Conservation (phyloP, 2,888 invertebrate species). For the Xanthia icteritia region DNA sequence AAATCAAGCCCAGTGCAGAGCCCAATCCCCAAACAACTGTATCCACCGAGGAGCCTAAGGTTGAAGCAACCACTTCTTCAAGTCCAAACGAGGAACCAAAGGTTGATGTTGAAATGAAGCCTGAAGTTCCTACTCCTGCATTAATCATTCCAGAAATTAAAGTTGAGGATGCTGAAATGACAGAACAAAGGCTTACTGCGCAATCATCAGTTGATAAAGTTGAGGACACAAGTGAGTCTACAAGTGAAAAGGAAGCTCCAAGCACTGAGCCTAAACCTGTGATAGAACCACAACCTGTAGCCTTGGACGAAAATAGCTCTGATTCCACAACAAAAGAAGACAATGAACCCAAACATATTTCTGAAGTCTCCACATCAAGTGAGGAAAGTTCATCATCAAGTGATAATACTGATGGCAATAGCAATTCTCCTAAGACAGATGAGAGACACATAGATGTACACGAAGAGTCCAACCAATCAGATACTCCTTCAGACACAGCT, state of each 20-base stretch:
- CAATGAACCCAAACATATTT: constrained; percentile 78
- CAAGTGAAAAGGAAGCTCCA: constrained; percentile 57
- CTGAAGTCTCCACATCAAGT: constrained; percentile 84
- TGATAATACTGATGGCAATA: constrained; percentile 87
- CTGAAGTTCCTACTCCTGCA: constrained; percentile 66
- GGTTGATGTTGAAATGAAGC: constrained; percentile 78
- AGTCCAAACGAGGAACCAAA: constrained; percentile 69
- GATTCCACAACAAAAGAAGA: constrained; percentile 83
- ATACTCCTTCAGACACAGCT: constrained; percentile 64
- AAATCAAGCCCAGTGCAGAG: constrained; percentile 66
- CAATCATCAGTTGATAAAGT: constrained; percentile 72
- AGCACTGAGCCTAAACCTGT: constrained; percentile 67
- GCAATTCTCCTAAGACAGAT: constrained; percentile 85
- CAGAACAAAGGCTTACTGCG: constrained; percentile 81
- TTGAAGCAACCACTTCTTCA: constrained; percentile 61
- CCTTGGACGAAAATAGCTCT: constrained; percentile 82
- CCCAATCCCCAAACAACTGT: constrained; percentile 63
- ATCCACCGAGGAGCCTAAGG: constrained; percentile 67
- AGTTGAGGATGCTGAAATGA: constrained; percentile 86
- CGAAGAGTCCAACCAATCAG: constrained; percentile 77
- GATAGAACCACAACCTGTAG: constrained; percentile 69
- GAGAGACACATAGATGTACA: constrained; percentile 77
- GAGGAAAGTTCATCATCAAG: constrained; percentile 88
- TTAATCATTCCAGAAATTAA: constrained; percentile 85
- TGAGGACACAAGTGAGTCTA: constrained; percentile 66